Base-by-base conservation (phyloP, 2,113 vertebrate species). In the Capreolus pygargus region DNA sequence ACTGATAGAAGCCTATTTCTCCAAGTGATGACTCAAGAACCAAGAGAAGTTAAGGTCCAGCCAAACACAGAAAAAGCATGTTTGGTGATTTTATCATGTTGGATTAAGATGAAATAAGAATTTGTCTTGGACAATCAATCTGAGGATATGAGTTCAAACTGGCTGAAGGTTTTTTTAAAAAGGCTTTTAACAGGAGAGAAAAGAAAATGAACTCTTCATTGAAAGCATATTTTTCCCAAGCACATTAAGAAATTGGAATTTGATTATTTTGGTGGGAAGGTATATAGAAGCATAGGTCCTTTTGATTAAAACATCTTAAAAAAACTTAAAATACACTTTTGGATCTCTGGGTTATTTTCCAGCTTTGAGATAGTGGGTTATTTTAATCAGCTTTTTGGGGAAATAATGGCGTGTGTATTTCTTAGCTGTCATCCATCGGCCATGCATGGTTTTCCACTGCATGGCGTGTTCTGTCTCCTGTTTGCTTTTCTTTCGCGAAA, bases 401-500 rank as follows among this genome's bases (percentile, higher is more conserved):
- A 47, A 79, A 86, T 43, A 6, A 58, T 39, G 39, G 6, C 23
- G 45, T 70, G 13, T 64, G 25, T 97, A 78, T 86, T 97, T 81
- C 91, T 57, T 64, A 30, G 89, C 90, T 97, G 43, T 91, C 85
- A 43, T 96, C 98, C 30, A 14, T 52, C 33, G 36, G 2, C 23
- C n/a, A 0, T 33, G 16, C 6, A 0, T n/a, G n/a, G 60, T 78
- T 92, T 78, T 67, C 61, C 36, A 17, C n/a, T 83, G 33, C 23
- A n/a, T 58, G 78, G 52, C 4, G 0, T 23, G 4, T 47, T 30
- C 86, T 23, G 93, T 95, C 97, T 11, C 96, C 7, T 36, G 21
- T 95, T 27, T 97, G 81, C n/a, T 39, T 95, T 9, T 14, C 25
- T 97, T 91, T 97, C 43, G 97, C 86, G 36, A 27, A 89, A 70